phyloP scores from a whole-genome alignment of 2,113 vertebrate genomes.

The Scolopax mira region DNA sequence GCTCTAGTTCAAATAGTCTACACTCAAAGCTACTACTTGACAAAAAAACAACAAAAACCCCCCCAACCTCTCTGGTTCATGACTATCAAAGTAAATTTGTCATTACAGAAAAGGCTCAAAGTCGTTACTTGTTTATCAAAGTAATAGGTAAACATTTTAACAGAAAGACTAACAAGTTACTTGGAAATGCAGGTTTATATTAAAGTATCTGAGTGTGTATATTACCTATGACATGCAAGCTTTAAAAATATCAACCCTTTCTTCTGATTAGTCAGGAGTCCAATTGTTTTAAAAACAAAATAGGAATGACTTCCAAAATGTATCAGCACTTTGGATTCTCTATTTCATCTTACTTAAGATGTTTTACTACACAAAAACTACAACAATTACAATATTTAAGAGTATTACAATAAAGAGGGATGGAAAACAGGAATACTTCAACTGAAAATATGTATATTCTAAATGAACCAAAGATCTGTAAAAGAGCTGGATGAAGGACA shows the following conservation, averaged over 20 bases:
- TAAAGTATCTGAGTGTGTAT: conserved; percentile 58
- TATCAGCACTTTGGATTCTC: conserved; percentile 60
- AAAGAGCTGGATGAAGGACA: conserved; percentile 17
- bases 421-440: conserved; percentile 68
- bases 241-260: conserved; percentile 64
- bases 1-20: conserved; percentile 62
- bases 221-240: conserved; percentile 66
- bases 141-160: conserved; percentile 58
- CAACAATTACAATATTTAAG: conserved; percentile 72
- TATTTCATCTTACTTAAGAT: conserved; percentile 63
- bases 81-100: conserved; percentile 49
- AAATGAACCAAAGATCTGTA: conserved; percentile 53
- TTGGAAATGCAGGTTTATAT: conserved; percentile 66
- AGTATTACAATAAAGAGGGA: conserved; percentile 68
- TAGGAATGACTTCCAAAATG: conserved; percentile 65
- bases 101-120: conserved; percentile 66
- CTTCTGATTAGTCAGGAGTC: conserved; percentile 60
- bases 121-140: conserved; percentile 57
- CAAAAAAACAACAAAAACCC: not conserved
- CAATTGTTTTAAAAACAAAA: conserved; percentile 63
- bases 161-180: conserved; percentile 57
- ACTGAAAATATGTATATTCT: conserved; percentile 65
- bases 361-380: conserved; percentile 74
- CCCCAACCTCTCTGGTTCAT: conserved; percentile 28
- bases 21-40: conserved; percentile 51